Conservation (phyloP, 2,113 vertebrate genomes). For the Callocephalon fimbriatum region DNA sequence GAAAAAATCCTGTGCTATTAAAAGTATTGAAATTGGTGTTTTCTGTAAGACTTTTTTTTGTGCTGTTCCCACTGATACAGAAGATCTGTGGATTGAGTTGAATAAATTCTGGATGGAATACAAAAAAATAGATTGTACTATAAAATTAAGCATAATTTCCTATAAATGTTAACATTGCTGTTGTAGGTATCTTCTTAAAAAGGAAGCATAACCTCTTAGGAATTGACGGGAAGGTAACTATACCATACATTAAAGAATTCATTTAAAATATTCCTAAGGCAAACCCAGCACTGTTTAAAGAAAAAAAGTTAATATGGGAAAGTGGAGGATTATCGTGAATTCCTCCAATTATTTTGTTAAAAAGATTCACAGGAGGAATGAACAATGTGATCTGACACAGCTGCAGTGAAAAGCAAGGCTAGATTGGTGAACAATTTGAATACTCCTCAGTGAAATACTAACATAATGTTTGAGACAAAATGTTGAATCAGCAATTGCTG, state of each 20-base stretch:
- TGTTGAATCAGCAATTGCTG: background rate
- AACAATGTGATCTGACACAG: background rate
- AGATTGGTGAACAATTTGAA: rapidly evolving
- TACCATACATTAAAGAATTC: background rate
- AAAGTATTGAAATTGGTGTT: background rate
- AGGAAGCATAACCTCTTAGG: background rate
- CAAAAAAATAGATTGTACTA: rapidly evolving
- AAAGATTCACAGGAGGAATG: background rate
- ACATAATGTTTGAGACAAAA: background rate
- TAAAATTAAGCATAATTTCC: background rate
- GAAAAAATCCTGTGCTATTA: background rate
- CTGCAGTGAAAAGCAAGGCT: background rate
- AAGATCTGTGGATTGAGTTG: background rate
- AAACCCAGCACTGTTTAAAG: background rate
- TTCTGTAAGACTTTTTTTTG: background rate
- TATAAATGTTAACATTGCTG: background rate
- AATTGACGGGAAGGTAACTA: background rate
- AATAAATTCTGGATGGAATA: background rate
- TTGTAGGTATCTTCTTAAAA: background rate
- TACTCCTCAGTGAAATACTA: background rate
- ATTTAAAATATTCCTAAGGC: background rate
- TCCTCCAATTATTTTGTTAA: background rate
- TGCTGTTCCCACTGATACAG: background rate
- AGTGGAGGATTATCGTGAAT: background rate
- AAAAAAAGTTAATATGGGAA: background rate